Percentiles rank a stretch among this genome's conserved stretches.
phyloP scores from a whole-genome alignment of 2,888 invertebrate genomes.

The Machimus atricapillus region DNA sequence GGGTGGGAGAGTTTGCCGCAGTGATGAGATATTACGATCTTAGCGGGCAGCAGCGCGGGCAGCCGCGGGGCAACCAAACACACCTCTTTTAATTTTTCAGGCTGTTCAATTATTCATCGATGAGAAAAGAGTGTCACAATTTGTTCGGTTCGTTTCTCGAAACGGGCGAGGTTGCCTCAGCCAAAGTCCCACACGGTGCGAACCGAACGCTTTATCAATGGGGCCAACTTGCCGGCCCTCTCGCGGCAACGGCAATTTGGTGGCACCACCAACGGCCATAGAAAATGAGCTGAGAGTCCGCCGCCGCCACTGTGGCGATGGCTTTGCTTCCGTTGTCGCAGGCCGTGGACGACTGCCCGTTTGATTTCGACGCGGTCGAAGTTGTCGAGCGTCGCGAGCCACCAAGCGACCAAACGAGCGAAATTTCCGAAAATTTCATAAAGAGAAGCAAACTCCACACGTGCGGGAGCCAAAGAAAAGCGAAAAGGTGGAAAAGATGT shows the following conservation, averaged over 20 bases:
- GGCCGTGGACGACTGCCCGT: not conserved
- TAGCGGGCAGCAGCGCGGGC: not conserved
- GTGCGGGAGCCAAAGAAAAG: not conserved
- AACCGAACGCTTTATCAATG: conserved; percentile 26
- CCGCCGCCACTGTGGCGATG: not conserved
- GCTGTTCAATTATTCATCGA: conserved; percentile 31
- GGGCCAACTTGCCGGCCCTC: not conserved
- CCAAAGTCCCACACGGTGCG: not conserved
- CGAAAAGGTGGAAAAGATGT: not conserved
- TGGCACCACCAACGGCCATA: not conserved
- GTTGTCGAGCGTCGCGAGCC: not conserved
- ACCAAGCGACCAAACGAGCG: not conserved
- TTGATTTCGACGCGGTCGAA: not conserved
- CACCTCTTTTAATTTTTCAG: conserved; percentile 22
- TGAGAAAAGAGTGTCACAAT: conserved; percentile 26
- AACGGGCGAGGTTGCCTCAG: conserved; percentile 8
- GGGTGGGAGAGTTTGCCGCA: not conserved
- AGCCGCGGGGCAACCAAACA: not conserved
- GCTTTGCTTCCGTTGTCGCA: not conserved
- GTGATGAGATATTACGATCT: not conserved
- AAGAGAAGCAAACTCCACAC: not conserved
- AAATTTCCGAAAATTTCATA: not conserved
- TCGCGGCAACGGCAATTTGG: not conserved
- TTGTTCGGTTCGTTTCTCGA: not conserved
- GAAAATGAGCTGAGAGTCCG: not conserved